These are phyloP conservation scores for Semicossyphus pulcher DNA, from an alignment of 2,113 vertebrate genomes.

Conservation along the genomic window DNA sequence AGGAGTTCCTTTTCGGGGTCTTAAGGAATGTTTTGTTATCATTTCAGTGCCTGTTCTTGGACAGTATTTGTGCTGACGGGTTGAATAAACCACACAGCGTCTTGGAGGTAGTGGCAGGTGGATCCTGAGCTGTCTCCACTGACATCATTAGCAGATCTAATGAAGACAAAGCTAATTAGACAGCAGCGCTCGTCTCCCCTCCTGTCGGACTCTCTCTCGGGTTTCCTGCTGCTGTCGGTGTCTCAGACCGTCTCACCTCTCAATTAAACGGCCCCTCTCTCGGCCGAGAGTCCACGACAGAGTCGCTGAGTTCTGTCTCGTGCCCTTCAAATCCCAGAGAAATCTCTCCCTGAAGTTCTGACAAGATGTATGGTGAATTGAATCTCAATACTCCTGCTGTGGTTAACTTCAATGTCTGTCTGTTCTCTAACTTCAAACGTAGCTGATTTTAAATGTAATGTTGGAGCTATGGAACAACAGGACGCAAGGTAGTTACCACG, in stretches of 20 bases:
- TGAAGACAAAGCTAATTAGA: slow-evolving; percentile 67
- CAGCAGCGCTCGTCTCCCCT: slow-evolving; percentile 14
- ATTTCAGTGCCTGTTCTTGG: background rate
- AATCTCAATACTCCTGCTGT: too few relatives aligned
- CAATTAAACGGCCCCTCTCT: background rate
- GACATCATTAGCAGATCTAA: slow-evolving; percentile 70
- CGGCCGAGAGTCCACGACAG: background rate
- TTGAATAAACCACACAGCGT: background rate
- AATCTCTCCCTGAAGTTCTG: too few relatives aligned
- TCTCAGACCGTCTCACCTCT: background rate
- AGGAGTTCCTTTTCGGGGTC: too few relatives aligned
- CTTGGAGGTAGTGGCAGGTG: slow-evolving; percentile 10
- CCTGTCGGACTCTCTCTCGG: background rate
- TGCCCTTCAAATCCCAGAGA: too few relatives aligned
- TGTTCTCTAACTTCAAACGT: too few relatives aligned
- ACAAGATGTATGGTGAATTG: too few relatives aligned
- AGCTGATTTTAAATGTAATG: too few relatives aligned
- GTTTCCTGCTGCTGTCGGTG: background rate
- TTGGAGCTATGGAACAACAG: too few relatives aligned
- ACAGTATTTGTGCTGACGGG: background rate
- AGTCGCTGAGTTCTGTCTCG: background rate
- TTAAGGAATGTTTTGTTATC: too few relatives aligned
- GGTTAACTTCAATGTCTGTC: too few relatives aligned
- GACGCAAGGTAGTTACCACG: too few relatives aligned
- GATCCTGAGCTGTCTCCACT: slow-evolving; percentile 40